These are phyloP conservation scores for Neotoma lepida DNA, from an alignment of 2,113 vertebrate genomes.

Conservation along the genomic window DNA sequence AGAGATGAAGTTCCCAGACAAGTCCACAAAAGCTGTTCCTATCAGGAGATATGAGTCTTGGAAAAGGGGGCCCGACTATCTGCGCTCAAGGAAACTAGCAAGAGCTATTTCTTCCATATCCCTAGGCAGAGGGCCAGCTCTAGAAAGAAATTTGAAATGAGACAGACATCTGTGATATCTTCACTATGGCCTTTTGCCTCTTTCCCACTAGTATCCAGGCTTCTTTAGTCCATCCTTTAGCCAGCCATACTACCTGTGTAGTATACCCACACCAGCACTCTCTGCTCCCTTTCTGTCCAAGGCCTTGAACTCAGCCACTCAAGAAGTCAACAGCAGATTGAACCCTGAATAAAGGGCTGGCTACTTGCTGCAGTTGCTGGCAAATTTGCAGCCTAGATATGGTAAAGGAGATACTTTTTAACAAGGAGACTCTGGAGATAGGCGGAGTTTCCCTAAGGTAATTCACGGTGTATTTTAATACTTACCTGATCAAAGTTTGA, in stretches of 20 bases:
- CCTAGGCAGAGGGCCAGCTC: conserved; percentile 65
- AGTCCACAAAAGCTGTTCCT: conserved; percentile 54
- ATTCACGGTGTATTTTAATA: background rate
- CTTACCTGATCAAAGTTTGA: conserved; percentile 36
- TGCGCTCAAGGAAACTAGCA: conserved; percentile 46
- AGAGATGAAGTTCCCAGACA: conserved; percentile 60
- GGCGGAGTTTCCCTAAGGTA: background rate
- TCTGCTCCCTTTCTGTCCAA: background rate
- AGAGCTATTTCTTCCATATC: conserved; percentile 57
- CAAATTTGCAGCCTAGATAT: background rate
- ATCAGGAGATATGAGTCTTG: conserved; percentile 61
- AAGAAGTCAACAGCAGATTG: background rate
- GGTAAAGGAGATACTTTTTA: background rate
- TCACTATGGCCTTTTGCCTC: background rate
- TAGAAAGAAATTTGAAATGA: conserved; percentile 60
- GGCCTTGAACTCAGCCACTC: background rate
- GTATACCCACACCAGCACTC: background rate
- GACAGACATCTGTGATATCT: conserved; percentile 33
- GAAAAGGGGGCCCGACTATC: conserved; percentile 48
- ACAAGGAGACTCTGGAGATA: background rate
- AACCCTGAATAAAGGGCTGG: background rate
- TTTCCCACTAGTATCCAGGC: background rate
- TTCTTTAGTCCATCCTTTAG: background rate
- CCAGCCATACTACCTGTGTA: background rate
- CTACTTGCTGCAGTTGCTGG: background rate